Percentiles rank a stretch among this genome's conserved stretches.
Conservation (phyloP, 2,113 vertebrate species). For the Mystacornis crossleyi region DNA sequence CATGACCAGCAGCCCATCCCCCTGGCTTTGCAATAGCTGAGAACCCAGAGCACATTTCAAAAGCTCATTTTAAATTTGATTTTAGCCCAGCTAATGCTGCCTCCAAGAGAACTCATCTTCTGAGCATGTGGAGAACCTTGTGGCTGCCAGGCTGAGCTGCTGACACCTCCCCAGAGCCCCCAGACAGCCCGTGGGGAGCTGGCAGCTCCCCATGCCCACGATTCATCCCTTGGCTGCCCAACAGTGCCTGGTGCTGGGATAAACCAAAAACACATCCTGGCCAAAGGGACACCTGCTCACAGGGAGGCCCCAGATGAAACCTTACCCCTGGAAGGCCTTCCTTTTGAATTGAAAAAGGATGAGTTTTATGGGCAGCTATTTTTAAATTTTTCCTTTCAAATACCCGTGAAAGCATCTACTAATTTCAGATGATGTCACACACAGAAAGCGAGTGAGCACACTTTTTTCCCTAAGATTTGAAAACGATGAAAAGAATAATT, state of each 20-base stretch:
- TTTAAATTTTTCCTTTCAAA: neutral
- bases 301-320: neutral
- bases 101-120: neutral
- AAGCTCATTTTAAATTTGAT: neutral
- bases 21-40: neutral
- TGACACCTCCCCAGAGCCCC: neutral
- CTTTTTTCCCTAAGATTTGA: neutral
- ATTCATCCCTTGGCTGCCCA: neutral
- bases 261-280: neutral
- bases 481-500: constrained; percentile 25
- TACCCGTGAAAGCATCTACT: neutral
- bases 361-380: neutral
- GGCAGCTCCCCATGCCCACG: neutral
- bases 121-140: neutral
- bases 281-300: neutral
- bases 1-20: neutral
- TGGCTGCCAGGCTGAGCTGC: neutral
- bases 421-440: neutral
- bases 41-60: neutral
- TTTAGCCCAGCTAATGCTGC: neutral
- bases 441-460: neutral
- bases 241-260: neutral
- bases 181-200: accelerated
- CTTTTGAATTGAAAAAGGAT: neutral
- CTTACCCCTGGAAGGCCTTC: neutral